Base-by-base conservation (phyloP, 2,797 vertebrate species). In the Gallinago solitaria region DNA sequence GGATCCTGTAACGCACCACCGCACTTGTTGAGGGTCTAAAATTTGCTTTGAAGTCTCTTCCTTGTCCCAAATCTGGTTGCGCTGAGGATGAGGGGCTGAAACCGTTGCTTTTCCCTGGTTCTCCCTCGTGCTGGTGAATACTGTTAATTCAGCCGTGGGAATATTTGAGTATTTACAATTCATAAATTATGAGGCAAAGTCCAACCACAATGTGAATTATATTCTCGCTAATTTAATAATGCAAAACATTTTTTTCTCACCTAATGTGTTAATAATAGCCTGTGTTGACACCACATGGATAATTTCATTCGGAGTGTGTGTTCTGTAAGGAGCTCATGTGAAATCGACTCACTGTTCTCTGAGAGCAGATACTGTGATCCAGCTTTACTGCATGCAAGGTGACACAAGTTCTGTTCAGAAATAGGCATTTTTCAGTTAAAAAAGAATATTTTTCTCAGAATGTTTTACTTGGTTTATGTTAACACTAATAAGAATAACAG, bases 231-330 rank as follows among this genome's bases (percentile, higher is more conserved):
- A 92, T 96, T 97, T 96, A 91, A 95, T 95, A 82, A 92, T 74
- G 60, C 64, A 92, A 96, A 97, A 78, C 14, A 56, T 74, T 96
- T 92, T 92, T 95, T 97, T 64, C 96, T 95, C 57, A 93, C 89
- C 87, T 90, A 94, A 91, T 94, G 83, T 93, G 96, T 95, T 97
- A 96, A 96, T 95, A 94, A 94, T 73, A 93, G 93, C 69, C 83
- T 63, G 33, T 93, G 86, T 94, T 97, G 89, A 93, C 93, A 97
- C 63, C 95, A 90, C 77, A 27, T 56, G 90, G 89, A 61, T 82
- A 77, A 96, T 83, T 95, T 93, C 74, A 82, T 69, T 89, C 51
- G 1, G 24, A 39, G 70, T 39, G 37, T 27, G 21, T 47, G 9
- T 65, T 78, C 91, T 67, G 23, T 39, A 9, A 59, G 69, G 76